Conservation (phyloP, 2,888 invertebrate genomes). For the Elegia similella region DNA sequence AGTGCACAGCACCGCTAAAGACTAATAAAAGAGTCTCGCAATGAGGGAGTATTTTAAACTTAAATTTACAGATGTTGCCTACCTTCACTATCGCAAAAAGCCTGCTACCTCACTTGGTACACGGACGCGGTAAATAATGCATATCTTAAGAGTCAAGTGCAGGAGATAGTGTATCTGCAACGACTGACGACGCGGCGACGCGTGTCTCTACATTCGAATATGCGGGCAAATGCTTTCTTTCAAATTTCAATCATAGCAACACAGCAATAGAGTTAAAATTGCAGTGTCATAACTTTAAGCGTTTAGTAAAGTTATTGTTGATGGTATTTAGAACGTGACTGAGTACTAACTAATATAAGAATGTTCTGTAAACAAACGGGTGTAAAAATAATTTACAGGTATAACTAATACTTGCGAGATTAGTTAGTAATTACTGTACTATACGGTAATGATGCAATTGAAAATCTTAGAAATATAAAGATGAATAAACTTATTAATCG, state of each 20-base stretch:
- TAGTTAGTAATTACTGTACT: too few relatives aligned
- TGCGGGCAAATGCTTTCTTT: slow-evolving; percentile 49
- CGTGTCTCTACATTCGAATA: slow-evolving; percentile 48
- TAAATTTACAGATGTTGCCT: too few relatives aligned
- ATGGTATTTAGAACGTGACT: slow-evolving; percentile 69
- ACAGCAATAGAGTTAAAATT: slow-evolving; percentile 29
- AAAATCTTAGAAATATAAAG: background rate
- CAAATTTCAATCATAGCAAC: slow-evolving; percentile 26
- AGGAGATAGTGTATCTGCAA: slow-evolving; percentile 63
- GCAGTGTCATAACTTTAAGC: slow-evolving; percentile 7
- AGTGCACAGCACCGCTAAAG: too few relatives aligned
- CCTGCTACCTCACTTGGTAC: slow-evolving; percentile 15
- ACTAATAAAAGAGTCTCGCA: too few relatives aligned
- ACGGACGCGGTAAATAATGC: slow-evolving; percentile 24
- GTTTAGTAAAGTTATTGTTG: slow-evolving; percentile 51
- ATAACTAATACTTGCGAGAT: slow-evolving; percentile 24
- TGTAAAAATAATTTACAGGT: slow-evolving; percentile 41
- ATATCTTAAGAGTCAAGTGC: slow-evolving; percentile 63
- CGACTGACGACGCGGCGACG: slow-evolving; percentile 50
- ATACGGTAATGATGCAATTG: background rate
- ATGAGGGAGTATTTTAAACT: too few relatives aligned
- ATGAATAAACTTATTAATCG: too few relatives aligned
- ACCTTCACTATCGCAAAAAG: background rate
- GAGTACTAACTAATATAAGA: slow-evolving; percentile 46
- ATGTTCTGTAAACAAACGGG: slow-evolving; percentile 30